Evolutionary conservation across 2,113 vertebrate genomes (phyloP), one percentile per base, ranked within the genome.

Genomic region (Sardina pilchardus): DNA sequence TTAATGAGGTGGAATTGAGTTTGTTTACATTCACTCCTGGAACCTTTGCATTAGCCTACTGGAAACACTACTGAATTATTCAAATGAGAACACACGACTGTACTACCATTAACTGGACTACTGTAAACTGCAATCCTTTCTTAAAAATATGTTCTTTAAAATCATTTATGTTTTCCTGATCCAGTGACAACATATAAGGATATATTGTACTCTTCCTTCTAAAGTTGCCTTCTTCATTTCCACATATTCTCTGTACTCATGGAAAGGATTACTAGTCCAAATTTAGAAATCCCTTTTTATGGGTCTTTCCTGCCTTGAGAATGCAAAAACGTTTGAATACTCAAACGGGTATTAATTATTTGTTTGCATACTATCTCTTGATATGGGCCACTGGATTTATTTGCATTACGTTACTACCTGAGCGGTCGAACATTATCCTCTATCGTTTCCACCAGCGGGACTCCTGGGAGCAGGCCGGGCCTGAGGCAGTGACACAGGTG

Each of bases 401-500:
- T 19, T 53, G 16, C 16, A 17, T 17, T 53, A 17, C 24, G 19
- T 24, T 24, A 56, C 3, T 59, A n/a, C 53, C 53, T 24, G 53
- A 50, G 48, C 48, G 12, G 48, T 50, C 9, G 17, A 14, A 19
- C 53, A 53, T 34, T 67, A 34, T 82, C 71, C 42, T 89, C 16
- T 75, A 30, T 42, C 86, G 82, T 88, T 34, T 71, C 82, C 83
- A 67, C 21, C 92, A 99, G 97, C 97, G 96, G 86, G 97, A 98
- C 86, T 93, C 97, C 0, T 98, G 97, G 98, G 98, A 99, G 85
- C 96, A 96, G 91, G 89, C 90, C 0, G 89, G 93, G 4, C 71
- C 96, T 0, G 96, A 98, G 42, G 89, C 94, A 0, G 93, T 96
- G 10, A 82, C 93, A 87, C 96, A 96, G 89, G 63, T 89, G 0